phyloP scores from a whole-genome alignment of 2,797 vertebrate species.

The Sciurus carolinensis region DNA sequence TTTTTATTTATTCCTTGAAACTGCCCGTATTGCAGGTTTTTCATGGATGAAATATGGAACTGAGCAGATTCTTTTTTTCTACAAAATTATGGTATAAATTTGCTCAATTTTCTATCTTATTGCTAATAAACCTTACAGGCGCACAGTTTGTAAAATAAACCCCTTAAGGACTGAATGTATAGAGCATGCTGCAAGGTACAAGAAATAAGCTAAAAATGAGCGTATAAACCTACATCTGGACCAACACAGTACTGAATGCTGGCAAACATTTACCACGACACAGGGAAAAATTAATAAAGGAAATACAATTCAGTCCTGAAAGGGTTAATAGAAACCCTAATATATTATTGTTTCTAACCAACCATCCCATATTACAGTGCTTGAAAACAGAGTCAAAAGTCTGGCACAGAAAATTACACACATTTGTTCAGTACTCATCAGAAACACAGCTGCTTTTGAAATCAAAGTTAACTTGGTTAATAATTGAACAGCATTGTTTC shows the following conservation, averaged over 20 bases:
- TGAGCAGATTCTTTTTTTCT: conserved; percentile 96
- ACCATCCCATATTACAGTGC: conserved; percentile 95
- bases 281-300: conserved; percentile 84
- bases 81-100: conserved; percentile 96
- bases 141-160: conserved; percentile 96
- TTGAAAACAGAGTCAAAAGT: conserved; percentile 94
- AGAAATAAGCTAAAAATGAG: conserved; percentile 86
- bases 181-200: conserved; percentile 86
- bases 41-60: conserved; percentile 95
- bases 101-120: conserved; percentile 97
- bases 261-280: conserved; percentile 84
- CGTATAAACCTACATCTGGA: conserved; percentile 87
- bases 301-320: conserved; percentile 89
- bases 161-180: conserved; percentile 94
- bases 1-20: conserved; percentile 95
- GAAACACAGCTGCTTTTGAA: conserved; percentile 95
- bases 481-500: conserved; percentile 85
- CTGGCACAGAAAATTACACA: conserved; percentile 95
- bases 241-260: conserved; percentile 87
- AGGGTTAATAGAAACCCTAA: conserved; percentile 90
- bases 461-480: conserved; percentile 88
- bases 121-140: conserved; percentile 98
- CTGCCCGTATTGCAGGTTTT: conserved; percentile 95
- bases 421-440: conserved; percentile 96
- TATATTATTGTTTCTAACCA: conserved; percentile 89